phyloP scores from a whole-genome alignment of 2,113 vertebrate species.

The Diadophis punctatus region DNA sequence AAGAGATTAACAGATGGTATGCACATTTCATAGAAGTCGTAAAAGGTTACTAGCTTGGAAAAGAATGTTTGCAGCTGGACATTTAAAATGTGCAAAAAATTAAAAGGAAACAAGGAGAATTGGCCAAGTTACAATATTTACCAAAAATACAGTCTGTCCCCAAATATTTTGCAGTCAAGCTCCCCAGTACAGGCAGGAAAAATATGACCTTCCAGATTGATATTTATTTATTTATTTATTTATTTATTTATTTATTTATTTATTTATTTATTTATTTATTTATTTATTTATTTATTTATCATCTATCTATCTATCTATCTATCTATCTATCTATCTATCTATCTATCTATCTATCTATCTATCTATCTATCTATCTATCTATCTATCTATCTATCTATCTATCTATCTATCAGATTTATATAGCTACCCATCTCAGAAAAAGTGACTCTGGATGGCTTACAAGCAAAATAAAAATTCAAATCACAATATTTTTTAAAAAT shows the following conservation, averaged over 20 bases:
- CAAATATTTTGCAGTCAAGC: neutral
- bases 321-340: too few species aligned
- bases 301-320: too few species aligned
- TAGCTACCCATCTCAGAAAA: neutral
- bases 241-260: fast-evolving
- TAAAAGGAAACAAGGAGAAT: neutral
- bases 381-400: neutral
- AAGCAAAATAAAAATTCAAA: neutral
- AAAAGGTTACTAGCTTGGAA: constrained; percentile 37
- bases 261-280: too few species aligned
- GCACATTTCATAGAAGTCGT: constrained; percentile 54
- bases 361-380: too few species aligned
- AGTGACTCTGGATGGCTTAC: neutral
- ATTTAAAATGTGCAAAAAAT: constrained; percentile 19
- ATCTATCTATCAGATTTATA: neutral
- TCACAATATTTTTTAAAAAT: neutral
- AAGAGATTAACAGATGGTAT: constrained; percentile 59
- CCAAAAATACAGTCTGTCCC: neutral
- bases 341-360: too few species aligned
- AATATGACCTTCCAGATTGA: neutral
- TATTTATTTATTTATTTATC: too few species aligned
- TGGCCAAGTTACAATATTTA: constrained; percentile 28
- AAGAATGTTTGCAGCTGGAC: neutral
- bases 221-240: fast-evolving
- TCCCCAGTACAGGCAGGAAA: neutral